Evolutionary conservation across 35 echinoderm and acorn worm genomes (phyloP).

Genomic region (Lytechinus variegatus): DNA sequence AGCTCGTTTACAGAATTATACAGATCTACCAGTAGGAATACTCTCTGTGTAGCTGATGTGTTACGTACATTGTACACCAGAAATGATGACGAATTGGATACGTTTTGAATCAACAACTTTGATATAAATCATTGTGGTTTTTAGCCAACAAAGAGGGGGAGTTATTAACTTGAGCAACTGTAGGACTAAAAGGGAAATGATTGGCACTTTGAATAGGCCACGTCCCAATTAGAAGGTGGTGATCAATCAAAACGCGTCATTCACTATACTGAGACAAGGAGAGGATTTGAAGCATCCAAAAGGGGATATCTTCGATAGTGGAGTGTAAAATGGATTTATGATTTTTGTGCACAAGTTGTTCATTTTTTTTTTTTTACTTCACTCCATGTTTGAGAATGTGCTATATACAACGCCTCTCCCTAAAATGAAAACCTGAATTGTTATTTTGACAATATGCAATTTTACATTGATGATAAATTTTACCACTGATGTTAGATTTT

Average conservation of each 20-base stretch:
- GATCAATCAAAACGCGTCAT: not conserved
- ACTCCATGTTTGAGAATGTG: no score
- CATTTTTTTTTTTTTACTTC: no score
- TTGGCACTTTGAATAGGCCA: not conserved
- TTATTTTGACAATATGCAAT: no score
- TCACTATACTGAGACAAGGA: not conserved
- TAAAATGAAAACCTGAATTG: no score
- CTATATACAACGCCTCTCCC: no score
- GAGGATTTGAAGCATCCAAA: not conserved
- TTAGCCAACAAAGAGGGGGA: not conserved
- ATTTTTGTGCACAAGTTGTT: no score
- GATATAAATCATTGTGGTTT: conserved; percentile 30
- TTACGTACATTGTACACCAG: not conserved
- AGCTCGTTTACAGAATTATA: not conserved
- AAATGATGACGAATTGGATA: not conserved
- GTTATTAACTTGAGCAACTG: conserved; percentile 28
- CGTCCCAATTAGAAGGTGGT: conserved; percentile 15
- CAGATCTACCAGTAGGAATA: no score
- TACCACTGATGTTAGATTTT: no score
- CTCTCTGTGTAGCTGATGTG: not conserved
- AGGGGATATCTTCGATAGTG: not conserved
- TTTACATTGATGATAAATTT: no score
- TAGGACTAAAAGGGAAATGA: not conserved
- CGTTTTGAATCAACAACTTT: conserved; percentile 15
- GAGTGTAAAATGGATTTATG: not conserved